Percentiles rank a stretch among this genome's conserved stretches.
These are phyloP conservation scores for Scolopax bukidnonensis DNA, from an alignment of 2,797 vertebrate genomes.

Conservation along the genomic window DNA sequence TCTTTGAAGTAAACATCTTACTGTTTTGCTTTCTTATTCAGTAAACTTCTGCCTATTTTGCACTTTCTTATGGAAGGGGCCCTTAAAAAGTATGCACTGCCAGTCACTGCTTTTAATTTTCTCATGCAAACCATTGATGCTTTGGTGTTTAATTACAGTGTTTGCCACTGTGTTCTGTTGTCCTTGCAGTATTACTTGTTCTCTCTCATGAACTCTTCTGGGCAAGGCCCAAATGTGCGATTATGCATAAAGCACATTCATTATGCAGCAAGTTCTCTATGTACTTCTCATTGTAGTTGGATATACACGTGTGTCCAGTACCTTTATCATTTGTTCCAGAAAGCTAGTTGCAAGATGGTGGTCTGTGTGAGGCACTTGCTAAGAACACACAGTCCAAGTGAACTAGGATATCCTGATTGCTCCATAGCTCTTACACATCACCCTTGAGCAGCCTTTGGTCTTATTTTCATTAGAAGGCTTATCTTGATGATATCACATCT, in stretches of 20 bases:
- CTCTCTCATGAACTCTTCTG: not conserved
- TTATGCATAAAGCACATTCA: not conserved
- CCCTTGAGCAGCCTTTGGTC: not conserved
- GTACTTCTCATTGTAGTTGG: not conserved
- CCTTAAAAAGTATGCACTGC: not conserved
- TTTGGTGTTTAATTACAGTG: not conserved
- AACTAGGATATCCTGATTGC: not conserved
- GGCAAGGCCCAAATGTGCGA: not conserved
- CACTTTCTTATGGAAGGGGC: not conserved
- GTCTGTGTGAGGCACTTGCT: not conserved
- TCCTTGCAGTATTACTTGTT: not conserved
- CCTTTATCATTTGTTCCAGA: not conserved
- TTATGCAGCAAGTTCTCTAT: not conserved
- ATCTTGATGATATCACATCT: not conserved
- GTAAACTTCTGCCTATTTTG: rapidly evolving
- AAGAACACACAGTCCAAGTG: not conserved
- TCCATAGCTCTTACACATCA: not conserved
- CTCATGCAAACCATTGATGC: not conserved
- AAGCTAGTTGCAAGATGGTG: not conserved
- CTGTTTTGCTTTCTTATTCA: not conserved
- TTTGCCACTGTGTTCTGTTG: not conserved
- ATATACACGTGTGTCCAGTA: rapidly evolving
- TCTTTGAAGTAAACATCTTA: not conserved
- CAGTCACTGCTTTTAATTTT: not conserved
- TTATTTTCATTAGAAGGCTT: not conserved